Conservation (phyloP, 2,113 vertebrate species). For the Enhydra lutris region DNA sequence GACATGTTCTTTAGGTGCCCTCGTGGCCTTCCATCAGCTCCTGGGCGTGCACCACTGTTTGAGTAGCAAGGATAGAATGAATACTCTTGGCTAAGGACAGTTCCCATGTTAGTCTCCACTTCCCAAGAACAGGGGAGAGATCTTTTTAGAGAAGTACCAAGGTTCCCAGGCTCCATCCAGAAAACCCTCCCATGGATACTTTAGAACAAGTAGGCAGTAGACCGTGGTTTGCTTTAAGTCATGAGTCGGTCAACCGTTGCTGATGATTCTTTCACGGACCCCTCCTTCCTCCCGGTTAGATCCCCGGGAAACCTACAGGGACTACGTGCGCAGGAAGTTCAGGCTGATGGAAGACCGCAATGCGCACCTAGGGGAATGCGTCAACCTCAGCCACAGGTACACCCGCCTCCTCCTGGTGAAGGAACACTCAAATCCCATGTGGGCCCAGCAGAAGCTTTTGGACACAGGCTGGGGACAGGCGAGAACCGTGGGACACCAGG, state of each 20-base stretch:
- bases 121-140: background rate
- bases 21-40: background rate
- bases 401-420: slow-evolving; percentile 49
- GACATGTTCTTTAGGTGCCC: background rate
- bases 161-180: background rate
- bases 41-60: fast-evolving
- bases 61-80: background rate
- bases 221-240: background rate
- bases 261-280: background rate
- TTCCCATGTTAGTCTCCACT: background rate
- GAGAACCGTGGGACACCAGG: background rate
- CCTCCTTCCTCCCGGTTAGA: background rate
- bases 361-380: background rate
- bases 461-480: background rate
- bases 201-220: background rate
- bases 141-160: background rate
- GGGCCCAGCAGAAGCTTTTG: slow-evolving; percentile 33
- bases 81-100: fast-evolving
- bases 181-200: background rate
- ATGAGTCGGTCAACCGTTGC: background rate
- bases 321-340: slow-evolving; percentile 12
- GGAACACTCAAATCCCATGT: background rate
- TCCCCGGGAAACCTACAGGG: slow-evolving; percentile 22
- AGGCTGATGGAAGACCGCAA: slow-evolving; percentile 68
- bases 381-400: slow-evolving; percentile 64